phyloP scores from a whole-genome alignment of 2,797 vertebrate genomes.

The Clarias laeviceps region DNA sequence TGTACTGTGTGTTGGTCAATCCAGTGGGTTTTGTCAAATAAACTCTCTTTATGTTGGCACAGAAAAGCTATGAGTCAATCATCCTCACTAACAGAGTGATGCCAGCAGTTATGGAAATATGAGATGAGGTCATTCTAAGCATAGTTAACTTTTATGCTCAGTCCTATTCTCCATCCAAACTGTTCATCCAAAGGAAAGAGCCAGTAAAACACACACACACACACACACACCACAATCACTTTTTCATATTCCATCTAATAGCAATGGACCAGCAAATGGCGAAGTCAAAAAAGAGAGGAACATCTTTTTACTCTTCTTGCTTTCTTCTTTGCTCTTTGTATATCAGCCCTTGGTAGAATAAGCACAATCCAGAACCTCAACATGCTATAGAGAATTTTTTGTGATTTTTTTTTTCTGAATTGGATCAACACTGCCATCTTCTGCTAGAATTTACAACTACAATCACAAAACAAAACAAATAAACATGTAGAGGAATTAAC shows the following conservation, averaged over 20 bases:
- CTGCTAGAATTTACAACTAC: constrained; percentile 43
- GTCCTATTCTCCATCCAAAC: background rate
- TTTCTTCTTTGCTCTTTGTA: constrained; percentile 5
- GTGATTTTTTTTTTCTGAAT: background rate
- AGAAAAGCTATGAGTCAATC: too few relatives aligned
- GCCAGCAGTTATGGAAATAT: background rate
- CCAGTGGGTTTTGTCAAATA: too few relatives aligned
- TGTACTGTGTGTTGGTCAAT: too few relatives aligned
- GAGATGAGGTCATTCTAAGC: background rate
- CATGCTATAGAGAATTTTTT: background rate
- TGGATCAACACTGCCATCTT: constrained; percentile 73
- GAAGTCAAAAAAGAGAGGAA: background rate
- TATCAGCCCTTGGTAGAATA: constrained; percentile 19
- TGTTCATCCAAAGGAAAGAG: background rate
- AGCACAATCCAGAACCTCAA: background rate
- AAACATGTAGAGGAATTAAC: background rate
- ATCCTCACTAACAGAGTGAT: too few relatives aligned
- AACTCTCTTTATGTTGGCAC: too few relatives aligned
- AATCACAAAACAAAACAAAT: background rate
- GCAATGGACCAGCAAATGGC: background rate
- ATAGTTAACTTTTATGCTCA: background rate
- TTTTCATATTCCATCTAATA: constrained; percentile 27
- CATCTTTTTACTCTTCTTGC: background rate
- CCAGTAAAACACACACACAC: background rate
- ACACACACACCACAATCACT: background rate